Evolutionary conservation across 2,113 vertebrate species (phyloP).

Genomic region (Mirza zaza): DNA sequence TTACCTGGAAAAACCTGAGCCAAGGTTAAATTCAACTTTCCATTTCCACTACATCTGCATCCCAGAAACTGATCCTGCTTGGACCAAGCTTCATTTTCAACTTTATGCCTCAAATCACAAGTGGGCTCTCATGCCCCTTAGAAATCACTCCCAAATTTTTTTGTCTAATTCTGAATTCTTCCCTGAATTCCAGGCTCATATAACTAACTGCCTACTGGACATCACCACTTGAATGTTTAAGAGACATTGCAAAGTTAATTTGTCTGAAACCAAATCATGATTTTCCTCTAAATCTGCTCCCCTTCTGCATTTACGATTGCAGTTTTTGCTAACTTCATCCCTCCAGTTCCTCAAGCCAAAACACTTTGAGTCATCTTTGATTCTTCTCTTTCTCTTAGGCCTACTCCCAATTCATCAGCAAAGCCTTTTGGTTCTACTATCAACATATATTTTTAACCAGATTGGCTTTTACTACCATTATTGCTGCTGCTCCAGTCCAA

Average conservation of each 20-base stretch:
- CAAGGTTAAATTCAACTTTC: slow-evolving; percentile 8
- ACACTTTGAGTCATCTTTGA: background rate
- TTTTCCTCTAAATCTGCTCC: background rate
- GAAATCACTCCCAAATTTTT: background rate
- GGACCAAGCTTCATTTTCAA: background rate
- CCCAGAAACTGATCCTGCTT: background rate
- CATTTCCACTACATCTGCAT: background rate
- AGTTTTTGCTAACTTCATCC: background rate
- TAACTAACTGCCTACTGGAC: background rate
- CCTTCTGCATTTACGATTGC: background rate
- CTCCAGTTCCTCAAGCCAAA: background rate
- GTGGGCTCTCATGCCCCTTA: background rate
- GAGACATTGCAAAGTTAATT: slow-evolving; percentile 14
- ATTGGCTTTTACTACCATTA: background rate
- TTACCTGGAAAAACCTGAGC: background rate
- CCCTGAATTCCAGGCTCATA: background rate
- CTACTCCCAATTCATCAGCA: background rate
- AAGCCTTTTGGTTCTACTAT: background rate
- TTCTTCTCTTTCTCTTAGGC: background rate
- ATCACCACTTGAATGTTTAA: background rate
- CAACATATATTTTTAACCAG: background rate
- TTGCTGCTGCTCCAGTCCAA: background rate
- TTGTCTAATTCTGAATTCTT: background rate
- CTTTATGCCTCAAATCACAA: background rate
- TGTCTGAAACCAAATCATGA: background rate